Percentiles rank a stretch among this genome's conserved stretches.
phyloP scores from a whole-genome alignment of 2,888 invertebrate species.

The Chrysomela aeneicollis region DNA sequence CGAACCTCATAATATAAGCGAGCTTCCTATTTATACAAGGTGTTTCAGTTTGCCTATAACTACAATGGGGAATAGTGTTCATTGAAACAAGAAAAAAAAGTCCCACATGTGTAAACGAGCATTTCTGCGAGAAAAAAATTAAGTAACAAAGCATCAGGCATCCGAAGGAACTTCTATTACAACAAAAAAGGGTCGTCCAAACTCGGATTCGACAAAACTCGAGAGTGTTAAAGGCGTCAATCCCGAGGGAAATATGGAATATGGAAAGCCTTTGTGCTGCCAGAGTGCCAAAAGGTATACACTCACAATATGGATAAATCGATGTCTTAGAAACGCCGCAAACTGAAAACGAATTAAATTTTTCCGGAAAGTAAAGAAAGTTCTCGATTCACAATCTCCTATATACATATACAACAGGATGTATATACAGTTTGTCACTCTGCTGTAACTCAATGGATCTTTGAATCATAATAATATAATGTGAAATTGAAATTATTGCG shows the following conservation, averaged over 20 bases:
- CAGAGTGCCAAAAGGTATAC: slow-evolving; percentile 32
- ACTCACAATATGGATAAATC: slow-evolving; percentile 40
- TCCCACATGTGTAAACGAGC: too few species aligned
- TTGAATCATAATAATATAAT: too few species aligned
- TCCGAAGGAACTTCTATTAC: neutral
- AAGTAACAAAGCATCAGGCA: too few species aligned
- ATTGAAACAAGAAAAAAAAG: too few species aligned
- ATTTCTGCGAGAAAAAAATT: too few species aligned
- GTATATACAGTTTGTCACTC: slow-evolving; percentile 29
- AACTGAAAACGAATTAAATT: slow-evolving; percentile 58
- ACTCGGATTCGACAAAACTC: slow-evolving; percentile 50
- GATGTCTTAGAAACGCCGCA: slow-evolving; percentile 41
- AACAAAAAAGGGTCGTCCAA: neutral
- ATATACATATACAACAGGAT: slow-evolving; percentile 22
- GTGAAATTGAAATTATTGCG: too few species aligned
- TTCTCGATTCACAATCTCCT: slow-evolving; percentile 37
- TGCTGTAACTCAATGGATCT: too few species aligned
- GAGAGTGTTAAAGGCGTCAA: slow-evolving; percentile 32
- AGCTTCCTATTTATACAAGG: too few species aligned
- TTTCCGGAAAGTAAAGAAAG: slow-evolving; percentile 49
- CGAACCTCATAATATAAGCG: too few species aligned
- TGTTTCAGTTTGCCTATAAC: too few species aligned
- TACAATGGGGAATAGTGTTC: too few species aligned
- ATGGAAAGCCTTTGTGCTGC: slow-evolving; percentile 24
- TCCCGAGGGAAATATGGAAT: slow-evolving; percentile 19